A percentile compares a stretch with the other conserved stretches of the same genome.
phyloP scores from a whole-genome alignment of 1,140 invertebrate genomes.

The Steinernema khuongi region DNA sequence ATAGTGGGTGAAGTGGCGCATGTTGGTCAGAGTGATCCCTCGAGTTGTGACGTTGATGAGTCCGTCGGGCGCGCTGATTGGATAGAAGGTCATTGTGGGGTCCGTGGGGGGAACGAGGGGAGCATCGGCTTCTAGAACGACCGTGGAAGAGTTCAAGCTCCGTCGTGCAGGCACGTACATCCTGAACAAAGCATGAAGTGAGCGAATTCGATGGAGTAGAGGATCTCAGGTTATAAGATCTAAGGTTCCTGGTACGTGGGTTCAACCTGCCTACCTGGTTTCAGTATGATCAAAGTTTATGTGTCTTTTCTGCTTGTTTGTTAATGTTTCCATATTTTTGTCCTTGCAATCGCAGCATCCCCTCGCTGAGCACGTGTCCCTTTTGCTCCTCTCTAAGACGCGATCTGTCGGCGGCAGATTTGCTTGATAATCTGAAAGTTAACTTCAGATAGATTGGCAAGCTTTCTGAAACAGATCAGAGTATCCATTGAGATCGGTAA shows the following conservation, averaged over 20 bases:
- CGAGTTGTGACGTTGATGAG: conserved; percentile 24
- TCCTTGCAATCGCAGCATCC: conserved; percentile 5
- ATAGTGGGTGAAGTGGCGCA: background rate
- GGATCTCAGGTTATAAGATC: no score
- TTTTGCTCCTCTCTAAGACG: no score
- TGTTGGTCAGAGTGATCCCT: background rate
- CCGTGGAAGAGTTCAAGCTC: conserved; percentile 18
- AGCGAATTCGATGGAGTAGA: no score
- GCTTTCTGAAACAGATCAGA: no score
- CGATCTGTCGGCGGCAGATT: background rate
- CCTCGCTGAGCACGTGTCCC: no score
- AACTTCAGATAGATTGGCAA: no score
- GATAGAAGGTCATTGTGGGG: conserved; percentile 39
- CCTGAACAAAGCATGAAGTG: no score
- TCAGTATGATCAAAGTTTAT: background rate
- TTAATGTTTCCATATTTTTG: background rate
- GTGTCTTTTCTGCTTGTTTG: no score
- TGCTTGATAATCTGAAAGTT: background rate
- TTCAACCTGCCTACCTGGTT: no score
- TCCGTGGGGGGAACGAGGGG: conserved; percentile 20
- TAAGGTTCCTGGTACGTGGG: no score
- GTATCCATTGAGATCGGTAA: no score
- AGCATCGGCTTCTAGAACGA: conserved; percentile 7
- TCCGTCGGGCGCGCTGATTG: conserved; percentile 38
- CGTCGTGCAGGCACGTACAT: no score